These are phyloP conservation scores for Grantiella picta DNA, from an alignment of 2,113 vertebrate species.

Conservation along the genomic window DNA sequence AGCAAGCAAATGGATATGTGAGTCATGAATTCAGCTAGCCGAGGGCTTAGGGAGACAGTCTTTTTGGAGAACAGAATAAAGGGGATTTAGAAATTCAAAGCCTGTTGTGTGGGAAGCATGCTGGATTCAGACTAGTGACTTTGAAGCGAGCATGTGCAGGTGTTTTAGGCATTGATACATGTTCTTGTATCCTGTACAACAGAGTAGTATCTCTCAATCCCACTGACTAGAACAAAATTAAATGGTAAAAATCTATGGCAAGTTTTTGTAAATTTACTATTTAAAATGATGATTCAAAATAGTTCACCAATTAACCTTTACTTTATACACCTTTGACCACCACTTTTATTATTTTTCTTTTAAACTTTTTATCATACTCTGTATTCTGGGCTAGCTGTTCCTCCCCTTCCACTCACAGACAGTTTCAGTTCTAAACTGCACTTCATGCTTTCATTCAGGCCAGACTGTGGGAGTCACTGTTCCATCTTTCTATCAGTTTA, in stretches of 20 bases:
- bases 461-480: not conserved
- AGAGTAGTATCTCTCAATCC: not conserved
- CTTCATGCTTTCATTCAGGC: not conserved
- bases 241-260: not conserved
- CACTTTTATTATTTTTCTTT: not conserved
- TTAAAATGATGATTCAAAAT: not conserved
- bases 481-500: not conserved
- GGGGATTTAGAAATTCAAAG: not conserved
- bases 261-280: not conserved
- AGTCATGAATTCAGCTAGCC: not conserved
- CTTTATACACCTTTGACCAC: not conserved
- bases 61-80: not conserved
- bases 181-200: not conserved
- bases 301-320: not conserved
- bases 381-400: not conserved
- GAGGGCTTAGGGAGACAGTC: not conserved
- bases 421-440: not conserved
- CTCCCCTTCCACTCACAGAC: not conserved
- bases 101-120: not conserved
- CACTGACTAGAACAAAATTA: not conserved
- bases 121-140: not conserved
- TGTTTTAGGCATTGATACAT: not conserved
- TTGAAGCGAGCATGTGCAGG: not conserved
- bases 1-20: not conserved
- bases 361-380: not conserved